Base-by-base conservation (phyloP, 2,888 invertebrate genomes). In the Xiphydria camelus region DNA sequence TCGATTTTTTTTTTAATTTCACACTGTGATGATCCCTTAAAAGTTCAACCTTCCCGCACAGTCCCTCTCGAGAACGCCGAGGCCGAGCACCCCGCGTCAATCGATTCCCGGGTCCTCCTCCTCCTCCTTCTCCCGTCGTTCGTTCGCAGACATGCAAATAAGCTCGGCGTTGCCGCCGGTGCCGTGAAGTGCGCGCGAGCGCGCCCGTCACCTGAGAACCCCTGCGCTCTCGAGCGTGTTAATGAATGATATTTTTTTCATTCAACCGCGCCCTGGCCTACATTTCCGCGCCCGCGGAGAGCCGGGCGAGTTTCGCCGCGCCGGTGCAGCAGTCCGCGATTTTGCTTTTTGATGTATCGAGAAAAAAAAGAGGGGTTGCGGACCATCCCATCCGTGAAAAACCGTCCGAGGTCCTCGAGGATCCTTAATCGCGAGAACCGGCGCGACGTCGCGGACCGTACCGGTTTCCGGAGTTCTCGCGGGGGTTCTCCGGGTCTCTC, bases 211-310 rank as follows among this genome's bases (percentile, higher is more conserved):
- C 53, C 57, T 63, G 67, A 67, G 66, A 64, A 60, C 65, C 67
- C 46, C 65, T 66, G 63, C n/a, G n/a, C n/a, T n/a, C 57, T 48
- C 55, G 59, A 61, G 62, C 68, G 67, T 61, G 65, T 67, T 70
- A 70, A 70, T 70, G 68, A 69, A 70, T 69, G 66, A 69, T 69
- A 68, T 70, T 70, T 71, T 70, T 67, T 68, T 70, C 70, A 71
- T 70, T 71, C 69, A 71, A 64, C 66, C 67, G 66, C 66, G 64
- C 70, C 68, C 68, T 69, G 68, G 64, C 68, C 70, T 68, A 71
- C 66, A 67, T 70, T 68, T 66, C 56, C 59, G 58, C 59, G 56
- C n/a, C n/a, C n/a, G n/a, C n/a, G n/a, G n/a, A n/a, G n/a, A n/a
- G n/a, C n/a, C n/a, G n/a, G n/a, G n/a, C n/a, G 60, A 45, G 45